Conservation (phyloP, 2,113 vertebrate species). For the Chaenogobius annularis region DNA sequence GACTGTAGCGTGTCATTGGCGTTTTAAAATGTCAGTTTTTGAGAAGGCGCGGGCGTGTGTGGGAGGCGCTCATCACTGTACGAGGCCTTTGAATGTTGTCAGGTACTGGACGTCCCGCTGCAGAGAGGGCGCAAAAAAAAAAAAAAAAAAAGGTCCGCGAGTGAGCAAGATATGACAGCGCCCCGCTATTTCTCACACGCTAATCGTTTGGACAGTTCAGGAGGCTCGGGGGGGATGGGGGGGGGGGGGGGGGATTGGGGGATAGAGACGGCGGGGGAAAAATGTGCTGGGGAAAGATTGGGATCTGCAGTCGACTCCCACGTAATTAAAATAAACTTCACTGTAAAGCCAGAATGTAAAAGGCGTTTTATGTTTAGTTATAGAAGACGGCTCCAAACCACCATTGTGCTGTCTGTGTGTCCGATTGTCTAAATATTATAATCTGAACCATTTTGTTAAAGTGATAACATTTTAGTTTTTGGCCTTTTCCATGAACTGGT, state of each 20-base stretch:
- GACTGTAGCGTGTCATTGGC: slow-evolving; percentile 59
- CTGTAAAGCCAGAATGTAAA: neutral
- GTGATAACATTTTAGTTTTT: too few species aligned
- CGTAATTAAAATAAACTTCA: neutral
- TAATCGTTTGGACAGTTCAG: slow-evolving; percentile 25
- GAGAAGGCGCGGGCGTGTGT: neutral
- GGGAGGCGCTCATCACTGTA: slow-evolving; percentile 46
- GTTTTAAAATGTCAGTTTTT: slow-evolving; percentile 50
- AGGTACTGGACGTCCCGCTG: slow-evolving; percentile 51
- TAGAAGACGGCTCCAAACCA: neutral
- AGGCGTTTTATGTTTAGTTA: neutral
- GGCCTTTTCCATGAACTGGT: neutral
- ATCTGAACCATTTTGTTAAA: neutral
- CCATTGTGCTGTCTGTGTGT: neutral
- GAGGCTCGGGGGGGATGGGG: neutral
- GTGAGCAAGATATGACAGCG: slow-evolving; percentile 39
- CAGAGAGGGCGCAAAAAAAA: slow-evolving; percentile 10
- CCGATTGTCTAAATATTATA: neutral
- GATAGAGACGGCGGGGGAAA: neutral
- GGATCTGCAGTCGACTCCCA: neutral
- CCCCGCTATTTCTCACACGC: slow-evolving; percentile 28
- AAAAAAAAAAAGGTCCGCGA: slow-evolving; percentile 28
- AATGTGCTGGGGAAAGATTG: neutral
- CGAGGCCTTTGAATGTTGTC: slow-evolving; percentile 67
- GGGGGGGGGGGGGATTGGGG: neutral